Base-by-base conservation (phyloP, 2,888 invertebrate species). In the Aquatica leii region DNA sequence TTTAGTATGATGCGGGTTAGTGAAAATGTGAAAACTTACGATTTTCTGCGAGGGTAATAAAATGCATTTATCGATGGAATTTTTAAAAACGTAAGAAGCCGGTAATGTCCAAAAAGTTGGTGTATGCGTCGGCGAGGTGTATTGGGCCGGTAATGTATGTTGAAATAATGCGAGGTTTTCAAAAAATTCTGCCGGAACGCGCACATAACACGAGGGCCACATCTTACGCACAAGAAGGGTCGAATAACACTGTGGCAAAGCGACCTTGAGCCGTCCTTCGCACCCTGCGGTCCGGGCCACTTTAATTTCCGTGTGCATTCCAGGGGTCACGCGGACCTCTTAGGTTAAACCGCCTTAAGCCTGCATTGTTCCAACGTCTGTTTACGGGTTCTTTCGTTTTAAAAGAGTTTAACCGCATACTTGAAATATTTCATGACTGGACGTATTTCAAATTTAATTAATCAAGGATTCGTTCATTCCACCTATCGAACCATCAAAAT, bases 251-350 rank as follows among this genome's bases (percentile, higher is more conserved):
- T 61, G 70, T 59, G 62, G 61, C 65, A 60, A 61, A 68, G 70
- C 78, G 78, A 78, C 79, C 78, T 78, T 78, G 78, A 75, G 71
- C 73, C 79, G 80, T 80, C 80, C 80, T 81, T 80, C 79, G 77
- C 76, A 77, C 78, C 78, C 77, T 74, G 71, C 71, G 70, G 73
- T 70, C 74, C 73, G 71, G 74, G 71, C 72, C 74, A 76, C 76
- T 75, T 75, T 78, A 79, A 79, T 80, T 79, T 80, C 80, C 81
- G 79, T 79, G 72, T 74, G 74, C 61, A 80, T 79, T 79, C 79
- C 78, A 73, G 75, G 80, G 82, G 82, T 81, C 66, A 60, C 63
- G 60, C 57, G 62, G 51, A 50, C 59, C 55, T 55, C 59, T 57
- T 65, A 65, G 67, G 71, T 69, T 68, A 68, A 46, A 67, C 66